Conservation (phyloP, 2,888 invertebrate species). For the Charanyca ferruginea region DNA sequence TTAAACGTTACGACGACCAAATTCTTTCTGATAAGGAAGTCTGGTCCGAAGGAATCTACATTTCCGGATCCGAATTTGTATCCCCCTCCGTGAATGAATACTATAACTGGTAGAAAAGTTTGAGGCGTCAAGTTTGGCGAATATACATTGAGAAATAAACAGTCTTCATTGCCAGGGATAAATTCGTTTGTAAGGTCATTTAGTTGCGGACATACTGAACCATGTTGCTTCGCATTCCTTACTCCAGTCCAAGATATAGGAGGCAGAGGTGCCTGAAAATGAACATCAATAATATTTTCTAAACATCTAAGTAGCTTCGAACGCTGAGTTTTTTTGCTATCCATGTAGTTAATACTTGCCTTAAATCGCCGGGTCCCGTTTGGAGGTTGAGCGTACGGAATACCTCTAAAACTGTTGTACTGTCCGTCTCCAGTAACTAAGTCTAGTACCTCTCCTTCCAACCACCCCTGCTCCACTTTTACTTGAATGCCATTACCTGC, state of each 20-base stretch:
- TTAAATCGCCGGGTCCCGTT: slow-evolving; percentile 23
- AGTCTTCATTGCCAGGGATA: slow-evolving; percentile 35
- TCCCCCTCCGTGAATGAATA: slow-evolving; percentile 32
- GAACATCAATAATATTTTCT: neutral
- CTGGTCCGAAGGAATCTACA: slow-evolving; percentile 27
- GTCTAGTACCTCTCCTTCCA: slow-evolving; percentile 20
- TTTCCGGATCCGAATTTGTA: slow-evolving; percentile 34
- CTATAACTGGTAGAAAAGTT: slow-evolving; percentile 22
- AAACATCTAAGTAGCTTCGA: neutral
- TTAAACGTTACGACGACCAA: slow-evolving; percentile 34
- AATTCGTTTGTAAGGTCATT: slow-evolving; percentile 1
- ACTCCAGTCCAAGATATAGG: slow-evolving; percentile 25
- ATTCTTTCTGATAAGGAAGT: slow-evolving; percentile 24
- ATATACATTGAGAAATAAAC: slow-evolving; percentile 46
- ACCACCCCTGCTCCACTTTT: slow-evolving; percentile 24
- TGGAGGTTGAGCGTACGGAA: slow-evolving; percentile 41
- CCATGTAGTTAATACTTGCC: neutral
- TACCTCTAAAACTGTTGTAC: slow-evolving; percentile 34
- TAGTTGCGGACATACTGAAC: slow-evolving; percentile 31
- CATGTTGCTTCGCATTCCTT: slow-evolving; percentile 31
- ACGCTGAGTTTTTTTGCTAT: neutral
- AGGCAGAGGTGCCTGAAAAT: slow-evolving; percentile 31
- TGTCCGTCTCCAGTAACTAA: slow-evolving; percentile 24
- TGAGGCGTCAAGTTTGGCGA: slow-evolving; percentile 22
- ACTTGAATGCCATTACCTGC: slow-evolving; percentile 1